Base-by-base conservation (phyloP, 53 echinoderm and acorn worm genomes). In the Stichopus horrens region DNA sequence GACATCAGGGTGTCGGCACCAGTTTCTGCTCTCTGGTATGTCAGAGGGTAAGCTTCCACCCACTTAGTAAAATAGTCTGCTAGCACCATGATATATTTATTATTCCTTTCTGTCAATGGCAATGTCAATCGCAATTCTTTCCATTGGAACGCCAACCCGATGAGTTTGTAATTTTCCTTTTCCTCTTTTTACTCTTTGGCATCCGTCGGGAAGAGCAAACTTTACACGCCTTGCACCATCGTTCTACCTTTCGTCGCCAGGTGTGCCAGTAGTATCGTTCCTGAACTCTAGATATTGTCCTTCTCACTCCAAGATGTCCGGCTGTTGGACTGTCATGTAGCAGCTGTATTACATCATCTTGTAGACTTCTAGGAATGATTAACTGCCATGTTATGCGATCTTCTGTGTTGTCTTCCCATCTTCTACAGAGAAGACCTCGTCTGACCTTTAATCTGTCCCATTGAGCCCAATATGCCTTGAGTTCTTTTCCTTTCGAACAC, bases 1-100 rank as follows among this genome's bases (percentile, higher is more conserved):
- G 89, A 85, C 9, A 92, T 73, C 11, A 92, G 75, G 51, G 74
- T 85, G 66, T 55, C 74, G 4, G 92, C 92, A 58, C 86, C 89
- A 16, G 92, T 92, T 54, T 76, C 59, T 11, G 92, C 92, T 13
- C 77, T 77, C 51, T 92, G 89, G 58, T 92, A 86, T 23, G 74
- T 51, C 9, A 92, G 23, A 8, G 91, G 23, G 20, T 54, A 86
- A 2, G 91, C 88, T 74, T 91, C 88, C 21, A 75, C 57, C 88
- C 91, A 88, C 58, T 91, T 91, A 14, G 88, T 75, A 55, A 88
- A 91, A 71, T 91, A 92, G 76, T 92, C 92, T 16, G 77, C 86
- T 1, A 92, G 73, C 11, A 90, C 87, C 53, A 90, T 51, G 21
- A 91, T 71, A 57, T 66, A 91, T 20, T 63, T 78, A 63, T 88